A percentile compares a stretch with the other conserved stretches of the same genome.
phyloP scores from a whole-genome alignment of 2,888 invertebrate genomes.

The Tiliacea citrago region DNA sequence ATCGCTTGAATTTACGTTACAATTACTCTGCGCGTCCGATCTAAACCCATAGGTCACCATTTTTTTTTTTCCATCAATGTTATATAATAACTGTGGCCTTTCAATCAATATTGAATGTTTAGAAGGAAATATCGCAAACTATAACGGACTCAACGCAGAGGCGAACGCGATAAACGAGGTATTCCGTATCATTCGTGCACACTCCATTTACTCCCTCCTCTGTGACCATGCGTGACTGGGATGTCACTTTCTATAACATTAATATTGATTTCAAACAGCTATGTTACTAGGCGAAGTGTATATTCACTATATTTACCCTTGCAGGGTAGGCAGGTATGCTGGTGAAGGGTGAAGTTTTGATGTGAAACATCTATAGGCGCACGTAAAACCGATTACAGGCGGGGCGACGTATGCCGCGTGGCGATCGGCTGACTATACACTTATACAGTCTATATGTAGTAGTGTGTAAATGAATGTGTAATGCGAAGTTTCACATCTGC shows the following conservation, averaged over 20 bases:
- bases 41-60: not conserved
- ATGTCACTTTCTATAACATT: slow-evolving; percentile 61
- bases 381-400: too few relatives aligned
- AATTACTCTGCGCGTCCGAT: not conserved
- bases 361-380: too few relatives aligned
- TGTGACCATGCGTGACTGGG: slow-evolving; percentile 47
- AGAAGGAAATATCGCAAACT: too few relatives aligned
- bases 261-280: slow-evolving; percentile 59
- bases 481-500: too few relatives aligned
- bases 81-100: not conserved
- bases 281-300: slow-evolving; percentile 38
- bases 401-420: too few relatives aligned
- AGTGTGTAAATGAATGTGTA: too few relatives aligned
- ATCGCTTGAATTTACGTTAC: not conserved
- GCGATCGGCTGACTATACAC: too few relatives aligned
- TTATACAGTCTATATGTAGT: too few relatives aligned
- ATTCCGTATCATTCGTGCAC: not conserved
- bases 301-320: slow-evolving; percentile 32
- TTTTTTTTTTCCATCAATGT: not conserved
- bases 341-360: not conserved
- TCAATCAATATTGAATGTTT: not conserved
- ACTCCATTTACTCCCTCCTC: slow-evolving; percentile 29
- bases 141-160: too few relatives aligned
- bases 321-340: not conserved
- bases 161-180: not conserved